Evolutionary conservation across 2,113 vertebrate species (phyloP), one percentile per base, ranked within the genome.

Genomic region (Carassius auratus): DNA sequence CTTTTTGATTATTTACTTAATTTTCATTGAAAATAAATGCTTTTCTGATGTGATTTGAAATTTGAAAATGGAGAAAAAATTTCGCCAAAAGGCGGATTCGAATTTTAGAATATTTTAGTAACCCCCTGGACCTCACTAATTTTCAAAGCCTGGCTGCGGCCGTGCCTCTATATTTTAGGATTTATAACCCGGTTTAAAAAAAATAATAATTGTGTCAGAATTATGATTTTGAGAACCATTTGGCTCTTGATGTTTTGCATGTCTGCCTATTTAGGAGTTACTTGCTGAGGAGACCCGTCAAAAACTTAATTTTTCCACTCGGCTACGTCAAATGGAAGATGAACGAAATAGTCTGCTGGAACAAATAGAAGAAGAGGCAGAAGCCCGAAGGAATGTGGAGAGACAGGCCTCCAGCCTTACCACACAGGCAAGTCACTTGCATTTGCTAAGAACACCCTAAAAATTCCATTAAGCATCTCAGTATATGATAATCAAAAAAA

Each of bases 361-460:
- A 78, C 97, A 98, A 93, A 92, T 98, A 91, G 98, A 99, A 57
- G 98, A 99, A 91, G 97, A 99, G 94, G 17, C 52, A 0, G 97
- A 99, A 92, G 94, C 93, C 88, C 97, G 96, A 90, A 95, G 95
- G 88, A 96, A 92, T 23, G 87, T 96, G 91, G 97, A 99, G 91
- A 95, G 96, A 55, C 97, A 99, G 90, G 90, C 95, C 64, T 97
- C 97, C 55, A 95, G 95, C 2, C 93, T 99, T 83, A 97, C 93
- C 84, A 86, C 95, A 89, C 97, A 99, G 97, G 98, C 98, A 48
- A 77, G 81, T 78, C 48, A 6, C 23, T 45, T 50, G 15, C 26
- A 76, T 30, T 52, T 26, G 48, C 26, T 19, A 74, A 21, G 21
- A n/a, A 68, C 13, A 33, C 14, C 64, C 10, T 10, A 55, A 26